Percentiles rank a stretch among this genome's conserved stretches.
Conservation (phyloP, 2,797 vertebrate genomes). For the Pteropus rufus region DNA sequence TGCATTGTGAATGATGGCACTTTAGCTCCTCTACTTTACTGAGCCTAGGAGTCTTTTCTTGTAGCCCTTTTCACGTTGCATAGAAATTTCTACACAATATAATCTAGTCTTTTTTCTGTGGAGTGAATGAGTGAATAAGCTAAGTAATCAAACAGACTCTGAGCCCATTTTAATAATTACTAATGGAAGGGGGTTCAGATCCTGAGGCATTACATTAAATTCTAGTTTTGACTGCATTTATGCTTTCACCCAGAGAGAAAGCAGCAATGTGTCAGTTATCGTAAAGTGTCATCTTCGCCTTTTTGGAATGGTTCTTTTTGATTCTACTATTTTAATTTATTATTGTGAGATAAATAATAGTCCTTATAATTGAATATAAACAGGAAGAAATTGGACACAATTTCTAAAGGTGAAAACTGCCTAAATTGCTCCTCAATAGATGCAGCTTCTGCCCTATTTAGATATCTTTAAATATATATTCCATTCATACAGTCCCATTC, state of each 20-base stretch:
- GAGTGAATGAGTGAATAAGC: background rate
- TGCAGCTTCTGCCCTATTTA: background rate
- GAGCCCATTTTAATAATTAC: background rate
- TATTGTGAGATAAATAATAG: slow-evolving; percentile 53
- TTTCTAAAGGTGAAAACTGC: slow-evolving; percentile 46
- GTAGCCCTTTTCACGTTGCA: background rate
- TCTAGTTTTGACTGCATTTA: background rate
- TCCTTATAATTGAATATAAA: slow-evolving; percentile 49
- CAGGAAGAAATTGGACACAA: background rate
- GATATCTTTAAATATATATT: slow-evolving; percentile 49
- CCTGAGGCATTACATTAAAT: background rate
- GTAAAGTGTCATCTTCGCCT: background rate
- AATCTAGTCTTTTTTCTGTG: background rate
- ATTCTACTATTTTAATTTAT: slow-evolving; percentile 41
- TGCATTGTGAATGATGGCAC: background rate
- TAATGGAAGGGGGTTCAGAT: background rate
- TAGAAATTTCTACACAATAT: background rate
- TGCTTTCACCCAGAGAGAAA: background rate
- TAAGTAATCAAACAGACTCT: background rate
- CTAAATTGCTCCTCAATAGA: background rate
- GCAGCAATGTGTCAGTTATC: slow-evolving; percentile 1
- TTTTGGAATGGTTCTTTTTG: background rate
- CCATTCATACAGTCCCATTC: slow-evolving; percentile 5
- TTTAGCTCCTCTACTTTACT: background rate
- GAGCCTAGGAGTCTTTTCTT: background rate